Evolutionary conservation across 1,140 invertebrate species (phyloP), one percentile per base, ranked within the genome.

Genomic region (Panagrolaimus sp.): DNA sequence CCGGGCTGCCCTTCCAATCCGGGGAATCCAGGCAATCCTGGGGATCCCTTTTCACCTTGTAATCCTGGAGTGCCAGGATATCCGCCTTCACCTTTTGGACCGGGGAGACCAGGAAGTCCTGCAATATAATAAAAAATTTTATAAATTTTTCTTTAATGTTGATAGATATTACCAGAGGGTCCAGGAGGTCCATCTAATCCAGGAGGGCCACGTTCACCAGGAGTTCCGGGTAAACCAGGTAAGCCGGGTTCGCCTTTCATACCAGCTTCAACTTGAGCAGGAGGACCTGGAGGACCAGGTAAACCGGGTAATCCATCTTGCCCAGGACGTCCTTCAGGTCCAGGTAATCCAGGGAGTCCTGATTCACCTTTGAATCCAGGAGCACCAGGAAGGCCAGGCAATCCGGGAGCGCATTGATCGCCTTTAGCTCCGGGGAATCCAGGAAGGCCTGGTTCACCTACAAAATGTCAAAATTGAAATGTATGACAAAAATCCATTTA

Each of bases 81-180:
- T 25, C 79, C 73, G 53, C 72, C 65, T 23, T 78, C 69, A 64
- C 82, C 82, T 53, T 71, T 69, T 7, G 23, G 9, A n/a, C 84
- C 84, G 64, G 78, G 70, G 38, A 81, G 73, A 42, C 84, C 84
- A 72, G 78, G 69, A 65, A 82, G 72, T 11, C 76, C 75, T 75
- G 11, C 61, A 72, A n/a, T n/a, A n/a, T n/a, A n/a, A n/a, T n/a
- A n/a, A n/a, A n/a, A n/a, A n/a, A n/a, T n/a, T n/a, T n/a, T n/a
- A n/a, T 23, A 23, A 67, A n/a, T n/a, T n/a, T n/a, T n/a, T n/a
- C n/a, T n/a, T n/a, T n/a, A n/a, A n/a, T n/a, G n/a, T n/a, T n/a
- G n/a, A n/a, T n/a, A n/a, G n/a, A n/a, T 9, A 66, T 86, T 84
- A 71, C 89, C 89, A 25, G 84, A 67, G 63, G 70, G 65, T 51